phyloP scores from a whole-genome alignment of 2,113 vertebrate genomes.

The Plecotus auritus region DNA sequence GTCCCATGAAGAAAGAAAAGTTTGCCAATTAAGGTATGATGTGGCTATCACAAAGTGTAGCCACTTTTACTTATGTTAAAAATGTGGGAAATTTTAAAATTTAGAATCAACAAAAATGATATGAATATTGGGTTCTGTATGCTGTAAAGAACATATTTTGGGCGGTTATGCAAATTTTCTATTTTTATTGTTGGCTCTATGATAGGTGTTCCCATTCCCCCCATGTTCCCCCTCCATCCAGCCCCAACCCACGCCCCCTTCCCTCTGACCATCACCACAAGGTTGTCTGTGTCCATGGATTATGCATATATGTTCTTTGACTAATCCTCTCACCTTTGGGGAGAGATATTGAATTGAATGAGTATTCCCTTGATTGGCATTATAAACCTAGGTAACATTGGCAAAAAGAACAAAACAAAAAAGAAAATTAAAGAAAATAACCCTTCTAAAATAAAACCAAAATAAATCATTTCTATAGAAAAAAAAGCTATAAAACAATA shows the following conservation, averaged over 20 bases:
- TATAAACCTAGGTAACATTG: not conserved
- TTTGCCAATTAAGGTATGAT: not conserved
- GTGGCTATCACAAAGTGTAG: not conserved
- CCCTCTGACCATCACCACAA: not conserved
- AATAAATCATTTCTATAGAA: not conserved
- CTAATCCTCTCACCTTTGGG: not conserved
- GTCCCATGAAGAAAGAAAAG: not conserved
- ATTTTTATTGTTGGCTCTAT: not conserved
- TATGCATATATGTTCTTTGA: not conserved
- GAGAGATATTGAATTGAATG: not conserved
- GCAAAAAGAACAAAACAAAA: not conserved
- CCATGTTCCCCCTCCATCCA: not conserved
- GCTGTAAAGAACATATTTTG: not conserved
- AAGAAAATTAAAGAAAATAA: not conserved
- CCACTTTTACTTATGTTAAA: not conserved
- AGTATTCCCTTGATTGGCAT: not conserved
- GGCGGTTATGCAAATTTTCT: too few relatives aligned
- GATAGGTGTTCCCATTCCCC: not conserved
- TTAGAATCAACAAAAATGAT: not conserved
- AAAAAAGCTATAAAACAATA: not conserved
- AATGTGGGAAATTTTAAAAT: not conserved
- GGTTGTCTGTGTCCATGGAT: not conserved
- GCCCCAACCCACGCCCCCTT: not conserved
- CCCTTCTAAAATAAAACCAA: not conserved
- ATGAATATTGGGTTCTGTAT: not conserved